A percentile compares a stretch with the other conserved stretches of the same genome.
Evolutionary conservation across 2,888 invertebrate species (phyloP).

Genomic region (Sycophila texana): DNA sequence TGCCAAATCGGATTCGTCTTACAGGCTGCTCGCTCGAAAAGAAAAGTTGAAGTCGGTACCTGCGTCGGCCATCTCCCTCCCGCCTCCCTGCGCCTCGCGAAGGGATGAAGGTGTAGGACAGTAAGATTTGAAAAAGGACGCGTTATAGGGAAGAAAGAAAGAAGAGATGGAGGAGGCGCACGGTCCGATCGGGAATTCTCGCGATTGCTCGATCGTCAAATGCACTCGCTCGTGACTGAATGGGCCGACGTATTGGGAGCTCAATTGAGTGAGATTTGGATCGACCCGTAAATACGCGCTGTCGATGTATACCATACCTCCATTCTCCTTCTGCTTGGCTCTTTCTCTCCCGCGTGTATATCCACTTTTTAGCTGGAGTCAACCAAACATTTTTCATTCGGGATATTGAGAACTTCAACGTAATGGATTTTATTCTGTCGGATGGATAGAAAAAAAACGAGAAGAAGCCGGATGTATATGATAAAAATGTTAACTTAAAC

Average conservation of each 20-base stretch:
- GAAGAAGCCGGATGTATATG: too few species aligned
- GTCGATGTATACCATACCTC: not conserved
- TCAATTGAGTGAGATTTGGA: constrained; percentile 46
- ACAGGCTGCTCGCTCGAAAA: constrained; percentile 48
- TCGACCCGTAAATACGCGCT: constrained; percentile 6
- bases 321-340: not conserved
- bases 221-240: constrained; percentile 44
- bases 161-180: constrained; percentile 7
- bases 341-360: not conserved
- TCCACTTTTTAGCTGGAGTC: constrained; percentile 24
- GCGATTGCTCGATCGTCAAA: constrained; percentile 43
- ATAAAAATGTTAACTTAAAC: too few species aligned
- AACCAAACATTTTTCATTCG: constrained; percentile 45
- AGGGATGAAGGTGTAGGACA: not conserved
- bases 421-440: constrained; percentile 43
- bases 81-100: not conserved
- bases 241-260: constrained; percentile 41
- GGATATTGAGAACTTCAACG: constrained; percentile 5
- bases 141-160: constrained; percentile 17
- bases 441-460: not conserved
- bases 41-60: constrained; percentile 50
- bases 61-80: not conserved
- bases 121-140: constrained; percentile 34
- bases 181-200: constrained; percentile 39
- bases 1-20: constrained; percentile 61